Base-by-base conservation (phyloP, 1,140 invertebrate species). In the Drosophila sp. region DNA sequence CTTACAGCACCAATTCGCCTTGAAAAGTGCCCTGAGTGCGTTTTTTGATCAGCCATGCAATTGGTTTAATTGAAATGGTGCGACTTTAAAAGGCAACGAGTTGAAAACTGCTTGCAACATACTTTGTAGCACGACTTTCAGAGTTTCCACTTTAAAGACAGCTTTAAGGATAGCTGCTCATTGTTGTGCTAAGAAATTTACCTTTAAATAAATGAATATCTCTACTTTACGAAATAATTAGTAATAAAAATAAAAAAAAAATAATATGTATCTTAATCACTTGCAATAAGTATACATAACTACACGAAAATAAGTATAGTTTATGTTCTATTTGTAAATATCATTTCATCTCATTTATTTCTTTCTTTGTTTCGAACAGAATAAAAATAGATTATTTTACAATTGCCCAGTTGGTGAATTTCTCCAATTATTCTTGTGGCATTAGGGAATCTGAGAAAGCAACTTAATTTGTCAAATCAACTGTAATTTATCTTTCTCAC, bases 381-480 rank as follows among this genome's bases (percentile, higher is more conserved):
- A 45, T 21, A 7, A 56, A 41, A 41, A 25, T 25, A 11, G n/a
- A 25, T 41, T 14, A 21, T 13, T 27, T 1, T 14, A 2, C 14
- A 14, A 45, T 45, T 32, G 25, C 41, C 40, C 6, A 29, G 46
- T 45, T 58, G n/a, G 21, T 8, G 9, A 27, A 32, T 32, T 9
- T 45, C 32, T 41, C 11, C 46, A 48, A 62, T 62, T 62, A 62
- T 51, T 62, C 46, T 62, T 62, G 36, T 48, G 59, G 59, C 14
- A 27, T 62, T 50, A 36, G 18, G 13, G 16, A 9, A 14, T 2
- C 18, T 13, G 7, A 29, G 54, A 41, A 41, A 45, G 58, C 61
- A 86, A 87, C 83, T 87, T 87, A 82, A 87, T 87, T 87, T 87
- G 76, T 87, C 83, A 87, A 87, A 63, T 82, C 71, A 64, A 76